phyloP scores from a whole-genome alignment of 2,888 invertebrate genomes.

The Eretmocerus hayati region DNA sequence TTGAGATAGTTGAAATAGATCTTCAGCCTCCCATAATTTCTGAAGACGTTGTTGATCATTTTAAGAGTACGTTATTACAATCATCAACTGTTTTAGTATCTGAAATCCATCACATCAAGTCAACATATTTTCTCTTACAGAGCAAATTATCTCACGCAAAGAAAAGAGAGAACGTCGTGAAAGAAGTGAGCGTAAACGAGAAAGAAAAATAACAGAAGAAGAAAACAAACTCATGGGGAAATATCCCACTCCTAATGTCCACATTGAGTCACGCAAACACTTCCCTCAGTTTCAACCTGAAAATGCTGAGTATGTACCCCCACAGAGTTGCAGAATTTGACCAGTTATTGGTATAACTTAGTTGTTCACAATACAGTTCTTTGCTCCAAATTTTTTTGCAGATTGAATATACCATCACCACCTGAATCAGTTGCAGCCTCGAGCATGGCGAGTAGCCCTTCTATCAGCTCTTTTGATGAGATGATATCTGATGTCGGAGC shows the following conservation, averaged over 20 bases:
- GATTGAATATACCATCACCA: too few species aligned
- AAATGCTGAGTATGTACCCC: conserved; percentile 29
- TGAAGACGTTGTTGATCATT: conserved; percentile 59
- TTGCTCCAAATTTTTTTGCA: too few species aligned
- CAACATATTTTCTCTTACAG: conserved; percentile 43
- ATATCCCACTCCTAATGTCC: conserved; percentile 54
- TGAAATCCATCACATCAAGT: background rate
- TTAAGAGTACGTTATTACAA: conserved; percentile 61
- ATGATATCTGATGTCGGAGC: conserved; percentile 25
- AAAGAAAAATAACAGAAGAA: conserved; percentile 66
- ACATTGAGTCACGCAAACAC: conserved; percentile 59
- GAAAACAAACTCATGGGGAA: conserved; percentile 67
- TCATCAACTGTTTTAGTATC: background rate
- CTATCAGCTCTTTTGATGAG: conserved; percentile 36
- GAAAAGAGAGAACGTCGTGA: conserved; percentile 63
- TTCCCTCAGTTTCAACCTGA: conserved; percentile 50
- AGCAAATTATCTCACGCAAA: conserved; percentile 66
- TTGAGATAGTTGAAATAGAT: conserved; percentile 83
- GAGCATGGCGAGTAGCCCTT: conserved; percentile 40
- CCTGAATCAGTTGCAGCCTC: conserved; percentile 33
- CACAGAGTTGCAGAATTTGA: too few species aligned
- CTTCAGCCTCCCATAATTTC: conserved; percentile 67
- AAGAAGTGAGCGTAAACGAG: conserved; percentile 72
- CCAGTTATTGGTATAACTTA: too few species aligned
- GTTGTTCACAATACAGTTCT: too few species aligned